Evolutionary conservation across 1,140 invertebrate genomes (phyloP).

Genomic region (Pseudachorutes palmiensis): DNA sequence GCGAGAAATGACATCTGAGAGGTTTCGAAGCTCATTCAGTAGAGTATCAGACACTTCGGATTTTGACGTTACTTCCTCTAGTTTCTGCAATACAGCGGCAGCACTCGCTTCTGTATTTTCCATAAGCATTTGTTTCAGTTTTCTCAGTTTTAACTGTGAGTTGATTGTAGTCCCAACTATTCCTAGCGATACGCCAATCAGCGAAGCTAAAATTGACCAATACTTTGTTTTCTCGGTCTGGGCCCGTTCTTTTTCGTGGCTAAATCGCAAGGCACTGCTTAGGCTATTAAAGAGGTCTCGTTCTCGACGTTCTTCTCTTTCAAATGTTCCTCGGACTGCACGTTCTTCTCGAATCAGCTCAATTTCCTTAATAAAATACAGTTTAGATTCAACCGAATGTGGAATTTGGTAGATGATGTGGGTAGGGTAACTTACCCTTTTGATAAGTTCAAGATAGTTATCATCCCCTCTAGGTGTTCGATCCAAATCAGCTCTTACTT

Average conservation of each 20-base stretch:
- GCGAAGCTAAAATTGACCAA: conserved; percentile 64
- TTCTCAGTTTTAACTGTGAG: conserved; percentile 22
- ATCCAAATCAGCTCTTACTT: conserved; percentile 58
- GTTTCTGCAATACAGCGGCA: background rate
- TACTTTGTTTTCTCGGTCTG: conserved; percentile 68
- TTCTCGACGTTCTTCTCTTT: conserved; percentile 49
- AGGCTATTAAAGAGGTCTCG: conserved; percentile 56
- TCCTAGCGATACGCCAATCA: conserved; percentile 47
- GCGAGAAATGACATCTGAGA: too few species aligned
- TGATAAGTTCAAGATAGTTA: conserved; percentile 53
- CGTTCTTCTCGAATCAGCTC: conserved; percentile 35
- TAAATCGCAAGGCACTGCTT: conserved; percentile 58
- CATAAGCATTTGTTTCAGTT: conserved; percentile 16
- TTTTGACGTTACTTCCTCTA: conserved; percentile 6
- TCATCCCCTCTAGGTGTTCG: conserved; percentile 59
- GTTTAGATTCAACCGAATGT: background rate
- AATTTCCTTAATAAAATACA: conserved; percentile 33
- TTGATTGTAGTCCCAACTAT: conserved; percentile 34
- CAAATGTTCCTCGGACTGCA: conserved; percentile 26
- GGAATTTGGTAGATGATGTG: background rate
- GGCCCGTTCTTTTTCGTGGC: conserved; percentile 63
- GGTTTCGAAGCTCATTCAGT: too few species aligned
- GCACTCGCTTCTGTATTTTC: conserved; percentile 10
- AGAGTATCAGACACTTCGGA: too few species aligned
- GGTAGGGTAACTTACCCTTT: conserved; percentile 42